Conservation (phyloP, 2,113 vertebrate species). For the Hyla sarda region DNA sequence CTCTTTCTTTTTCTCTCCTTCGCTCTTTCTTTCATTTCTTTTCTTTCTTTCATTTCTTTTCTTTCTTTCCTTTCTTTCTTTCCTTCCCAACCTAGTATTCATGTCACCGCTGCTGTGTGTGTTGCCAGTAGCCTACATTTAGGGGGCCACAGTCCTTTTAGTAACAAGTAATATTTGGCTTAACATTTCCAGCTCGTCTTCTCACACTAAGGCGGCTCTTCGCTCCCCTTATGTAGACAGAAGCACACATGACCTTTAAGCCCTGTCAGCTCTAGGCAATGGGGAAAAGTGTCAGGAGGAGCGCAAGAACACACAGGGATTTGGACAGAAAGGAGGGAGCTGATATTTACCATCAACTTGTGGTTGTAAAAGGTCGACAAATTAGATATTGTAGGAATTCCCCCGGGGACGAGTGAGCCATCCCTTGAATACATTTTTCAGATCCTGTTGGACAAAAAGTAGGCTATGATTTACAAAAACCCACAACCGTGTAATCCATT, state of each 20-base stretch:
- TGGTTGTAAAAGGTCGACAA: slow-evolving; percentile 56
- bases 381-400: slow-evolving; percentile 52
- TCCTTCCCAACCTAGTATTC: background rate
- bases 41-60: background rate
- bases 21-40: background rate
- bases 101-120: background rate
- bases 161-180: slow-evolving; percentile 36
- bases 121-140: background rate
- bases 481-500: background rate
- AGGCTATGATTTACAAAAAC: slow-evolving; percentile 15
- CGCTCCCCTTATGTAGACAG: slow-evolving; percentile 44
- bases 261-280: slow-evolving; percentile 38
- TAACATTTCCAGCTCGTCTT: slow-evolving; percentile 50
- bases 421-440: slow-evolving; percentile 44
- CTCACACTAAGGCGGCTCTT: slow-evolving; percentile 11
- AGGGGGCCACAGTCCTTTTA: background rate
- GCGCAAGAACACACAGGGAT: slow-evolving; percentile 42
- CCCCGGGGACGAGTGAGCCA: slow-evolving; percentile 8
- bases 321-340: slow-evolving; percentile 40
- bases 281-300: slow-evolving; percentile 44
- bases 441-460: slow-evolving; percentile 23
- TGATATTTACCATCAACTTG: slow-evolving; percentile 56
- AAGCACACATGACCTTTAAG: slow-evolving; percentile 54
- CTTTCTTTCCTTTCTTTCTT: background rate
- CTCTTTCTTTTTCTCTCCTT: background rate